A percentile compares a stretch with the other conserved stretches of the same genome.
These are phyloP conservation scores for Halichoeres trimaculatus DNA, from an alignment of 2,113 vertebrate species.

Conservation along the genomic window DNA sequence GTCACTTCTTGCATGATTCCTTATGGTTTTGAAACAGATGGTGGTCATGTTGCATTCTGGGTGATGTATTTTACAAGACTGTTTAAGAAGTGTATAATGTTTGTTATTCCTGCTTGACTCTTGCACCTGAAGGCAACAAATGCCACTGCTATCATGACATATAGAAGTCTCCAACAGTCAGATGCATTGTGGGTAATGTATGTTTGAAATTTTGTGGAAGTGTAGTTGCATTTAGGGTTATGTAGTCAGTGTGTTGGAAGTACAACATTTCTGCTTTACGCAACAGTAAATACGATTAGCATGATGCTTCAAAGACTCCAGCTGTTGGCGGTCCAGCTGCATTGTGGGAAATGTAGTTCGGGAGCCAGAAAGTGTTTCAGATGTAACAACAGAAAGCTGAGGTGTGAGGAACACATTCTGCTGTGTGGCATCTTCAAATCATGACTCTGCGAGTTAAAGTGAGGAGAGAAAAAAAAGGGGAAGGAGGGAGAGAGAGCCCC, in stretches of 20 bases:
- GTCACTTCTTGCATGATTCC: not conserved
- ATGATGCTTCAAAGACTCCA: not conserved
- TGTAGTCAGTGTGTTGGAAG: not conserved
- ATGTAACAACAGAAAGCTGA: not conserved
- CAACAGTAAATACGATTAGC: not conserved
- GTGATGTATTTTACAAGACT: not conserved
- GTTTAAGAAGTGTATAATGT: no score
- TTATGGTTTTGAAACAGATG: not conserved
- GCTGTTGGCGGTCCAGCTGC: not conserved
- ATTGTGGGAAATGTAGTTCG: not conserved
- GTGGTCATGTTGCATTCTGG: not conserved
- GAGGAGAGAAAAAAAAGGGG: not conserved
- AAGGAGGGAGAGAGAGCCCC: not conserved
- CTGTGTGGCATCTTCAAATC: constrained; percentile 2
- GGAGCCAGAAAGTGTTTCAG: not conserved
- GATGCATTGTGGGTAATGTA: not conserved
- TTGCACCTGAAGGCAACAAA: no score
- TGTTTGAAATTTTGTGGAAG: no score
- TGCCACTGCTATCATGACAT: not conserved
- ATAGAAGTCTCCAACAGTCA: no score
- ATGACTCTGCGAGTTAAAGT: not conserved
- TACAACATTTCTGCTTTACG: not conserved
- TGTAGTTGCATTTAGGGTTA: not conserved
- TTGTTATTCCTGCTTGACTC: no score
- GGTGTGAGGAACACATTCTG: not conserved